phyloP scores from a whole-genome alignment of 2,888 invertebrate genomes.

The Dendrolimus houi region DNA sequence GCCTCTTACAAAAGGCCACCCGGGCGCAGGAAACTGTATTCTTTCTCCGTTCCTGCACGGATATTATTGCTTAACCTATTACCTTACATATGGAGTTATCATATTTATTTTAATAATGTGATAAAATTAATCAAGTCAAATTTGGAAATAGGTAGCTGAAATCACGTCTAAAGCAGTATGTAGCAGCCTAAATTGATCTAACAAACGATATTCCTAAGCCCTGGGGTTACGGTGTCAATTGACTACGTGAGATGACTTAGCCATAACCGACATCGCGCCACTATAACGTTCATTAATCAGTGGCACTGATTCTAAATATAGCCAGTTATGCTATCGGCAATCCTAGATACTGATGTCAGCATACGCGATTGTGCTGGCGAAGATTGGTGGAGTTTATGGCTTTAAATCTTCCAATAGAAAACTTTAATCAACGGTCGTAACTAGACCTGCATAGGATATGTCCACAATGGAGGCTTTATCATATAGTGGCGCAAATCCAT shows the following conservation, averaged over 20 bases:
- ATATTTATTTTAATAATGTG: too few relatives aligned
- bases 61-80: too few relatives aligned
- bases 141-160: not conserved
- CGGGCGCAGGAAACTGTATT: too few relatives aligned
- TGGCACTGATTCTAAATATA: constrained; percentile 73
- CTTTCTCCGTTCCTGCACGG: too few relatives aligned
- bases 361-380: not conserved
- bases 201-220: constrained; percentile 26
- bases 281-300: constrained; percentile 63
- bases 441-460: not conserved
- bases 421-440: not conserved
- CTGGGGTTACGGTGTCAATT: constrained; percentile 65
- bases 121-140: too few relatives aligned
- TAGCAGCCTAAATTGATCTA: constrained; percentile 13
- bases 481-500: too few relatives aligned
- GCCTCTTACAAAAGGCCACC: too few relatives aligned
- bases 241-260: constrained; percentile 43
- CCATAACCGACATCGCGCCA: constrained; percentile 29
- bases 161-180: not conserved
- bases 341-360: constrained; percentile 58
- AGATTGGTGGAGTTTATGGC: not conserved
- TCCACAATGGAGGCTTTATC: too few relatives aligned
- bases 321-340: constrained; percentile 62
- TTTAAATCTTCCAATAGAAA: not conserved
- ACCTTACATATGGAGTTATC: too few relatives aligned